phyloP scores from a whole-genome alignment of 2,797 vertebrate genomes.

The Pangasius djambal region DNA sequence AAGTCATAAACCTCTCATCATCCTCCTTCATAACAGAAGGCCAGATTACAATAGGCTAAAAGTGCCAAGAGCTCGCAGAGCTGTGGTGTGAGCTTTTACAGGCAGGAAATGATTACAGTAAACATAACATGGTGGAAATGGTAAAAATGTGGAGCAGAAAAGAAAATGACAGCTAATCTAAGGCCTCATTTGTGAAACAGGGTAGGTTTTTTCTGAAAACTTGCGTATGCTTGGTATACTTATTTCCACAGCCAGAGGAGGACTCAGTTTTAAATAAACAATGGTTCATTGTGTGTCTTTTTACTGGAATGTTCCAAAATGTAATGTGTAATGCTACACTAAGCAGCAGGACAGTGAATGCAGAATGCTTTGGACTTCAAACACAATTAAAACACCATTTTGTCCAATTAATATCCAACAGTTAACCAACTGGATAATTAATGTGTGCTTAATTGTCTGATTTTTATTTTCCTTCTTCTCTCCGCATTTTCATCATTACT shows the following conservation, averaged over 20 bases:
- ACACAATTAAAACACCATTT: neutral
- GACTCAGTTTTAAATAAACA: neutral
- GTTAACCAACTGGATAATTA: neutral
- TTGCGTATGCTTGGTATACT: neutral
- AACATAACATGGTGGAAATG: slow-evolving; percentile 20
- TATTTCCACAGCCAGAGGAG: neutral
- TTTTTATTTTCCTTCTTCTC: neutral
- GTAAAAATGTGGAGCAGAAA: neutral
- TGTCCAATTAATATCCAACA: neutral
- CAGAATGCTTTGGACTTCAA: neutral
- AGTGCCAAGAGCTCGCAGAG: slow-evolving; percentile 13
- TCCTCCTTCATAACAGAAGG: slow-evolving; percentile 19
- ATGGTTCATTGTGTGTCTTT: neutral
- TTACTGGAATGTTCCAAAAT: neutral
- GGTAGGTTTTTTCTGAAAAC: neutral
- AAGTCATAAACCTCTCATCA: slow-evolving; percentile 36
- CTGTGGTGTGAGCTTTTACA: slow-evolving; percentile 2
- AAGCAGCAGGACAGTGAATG: neutral
- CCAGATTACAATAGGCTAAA: slow-evolving; percentile 9
- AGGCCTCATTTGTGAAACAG: neutral
- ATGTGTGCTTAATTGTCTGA: neutral
- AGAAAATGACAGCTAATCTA: neutral
- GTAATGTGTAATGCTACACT: neutral
- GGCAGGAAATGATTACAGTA: slow-evolving; percentile 9
- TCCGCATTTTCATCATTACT: neutral